Evolutionary conservation across 2,797 vertebrate genomes (phyloP), one percentile per base, ranked within the genome.

Genomic region (Odontamblyopus lacepedii): DNA sequence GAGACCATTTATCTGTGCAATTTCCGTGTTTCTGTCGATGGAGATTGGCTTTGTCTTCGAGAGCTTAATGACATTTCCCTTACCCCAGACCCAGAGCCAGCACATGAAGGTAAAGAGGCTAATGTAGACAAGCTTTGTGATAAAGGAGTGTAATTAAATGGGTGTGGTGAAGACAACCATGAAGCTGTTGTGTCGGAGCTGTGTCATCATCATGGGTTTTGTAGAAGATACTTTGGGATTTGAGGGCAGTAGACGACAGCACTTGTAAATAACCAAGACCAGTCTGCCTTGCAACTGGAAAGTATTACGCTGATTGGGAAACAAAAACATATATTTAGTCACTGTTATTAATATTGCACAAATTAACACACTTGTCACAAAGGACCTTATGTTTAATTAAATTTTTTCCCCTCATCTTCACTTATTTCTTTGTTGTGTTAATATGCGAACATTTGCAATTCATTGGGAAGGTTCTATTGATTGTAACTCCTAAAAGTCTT

Each of bases 1-100:
- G 98, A 99, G 94, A 99, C 98, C 92, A 99, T 99, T 91, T 99
- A 99, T 93, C 95, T 99, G 80, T 99, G 98, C 94, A 99, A 99
- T 95, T 99, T 99, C 90, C 97, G 98, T 23, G 98, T 99, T 78
- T 99, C 98, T 0, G 98, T 99, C 91, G 98, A 99, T 23, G 98
- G 98, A 88, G 98, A 99, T 83, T 99, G 98, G 98, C 96, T 99
- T 26, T 99, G 98, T 88, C 92, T 99, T 26, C 95, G 98, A 0
- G 98, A 99, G 92, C 96, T 99, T 89, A 98, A 99, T 62, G 98
- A 99, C 93, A 99, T 99, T 94, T 99, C 98, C 48, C 96, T 99
- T 73, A 99, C 98, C 15, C 98, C 98, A n/a, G 98, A 99, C 93
- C 97, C 98, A 1, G 98, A 99, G 92, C 97, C 98, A 30, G 96